Evolutionary conservation across 2,113 vertebrate species (phyloP).

Genomic region (Apus apus): DNA sequence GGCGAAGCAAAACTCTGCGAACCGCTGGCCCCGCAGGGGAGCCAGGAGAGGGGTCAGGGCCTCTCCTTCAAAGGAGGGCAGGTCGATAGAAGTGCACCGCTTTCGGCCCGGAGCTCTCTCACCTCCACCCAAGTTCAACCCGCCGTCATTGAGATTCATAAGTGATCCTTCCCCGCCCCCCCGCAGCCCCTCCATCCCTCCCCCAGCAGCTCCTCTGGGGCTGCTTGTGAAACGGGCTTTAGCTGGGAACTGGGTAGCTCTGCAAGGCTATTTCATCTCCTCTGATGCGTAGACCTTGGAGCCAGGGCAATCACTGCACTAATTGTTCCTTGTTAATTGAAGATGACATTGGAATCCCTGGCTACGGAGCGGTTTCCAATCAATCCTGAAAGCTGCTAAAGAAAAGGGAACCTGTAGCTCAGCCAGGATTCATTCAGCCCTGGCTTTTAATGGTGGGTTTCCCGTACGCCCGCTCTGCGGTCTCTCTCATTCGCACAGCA

Average conservation of each 20-base stretch:
- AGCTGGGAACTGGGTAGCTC: slow-evolving; percentile 7
- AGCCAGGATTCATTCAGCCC: background rate
- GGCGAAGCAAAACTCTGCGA: background rate
- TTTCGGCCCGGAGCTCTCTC: background rate
- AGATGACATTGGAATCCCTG: slow-evolving; percentile 91
- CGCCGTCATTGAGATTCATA: background rate
- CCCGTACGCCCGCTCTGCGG: background rate
- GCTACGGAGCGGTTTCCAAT: slow-evolving; percentile 72
- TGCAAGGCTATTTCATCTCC: slow-evolving; percentile 30
- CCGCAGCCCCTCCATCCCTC: background rate
- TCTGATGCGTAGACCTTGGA: slow-evolving; percentile 65
- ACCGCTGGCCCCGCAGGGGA: background rate
- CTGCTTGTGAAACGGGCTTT: background rate
- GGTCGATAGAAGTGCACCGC: background rate
- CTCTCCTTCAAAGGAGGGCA: background rate
- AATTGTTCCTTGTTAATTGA: slow-evolving; percentile 95
- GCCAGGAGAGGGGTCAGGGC: background rate
- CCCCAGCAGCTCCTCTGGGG: slow-evolving; percentile 32
- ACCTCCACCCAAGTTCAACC: background rate
- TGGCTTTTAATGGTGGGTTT: background rate
- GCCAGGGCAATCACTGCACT: slow-evolving; percentile 72
- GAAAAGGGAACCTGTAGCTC: slow-evolving; percentile 27
- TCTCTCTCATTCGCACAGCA: background rate
- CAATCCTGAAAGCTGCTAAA: slow-evolving; percentile 47
- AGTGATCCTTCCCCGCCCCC: background rate